Conservation (phyloP, 37 sponge, comb jelly and placozoan genomes). For the Aplysina aerophoba region DNA sequence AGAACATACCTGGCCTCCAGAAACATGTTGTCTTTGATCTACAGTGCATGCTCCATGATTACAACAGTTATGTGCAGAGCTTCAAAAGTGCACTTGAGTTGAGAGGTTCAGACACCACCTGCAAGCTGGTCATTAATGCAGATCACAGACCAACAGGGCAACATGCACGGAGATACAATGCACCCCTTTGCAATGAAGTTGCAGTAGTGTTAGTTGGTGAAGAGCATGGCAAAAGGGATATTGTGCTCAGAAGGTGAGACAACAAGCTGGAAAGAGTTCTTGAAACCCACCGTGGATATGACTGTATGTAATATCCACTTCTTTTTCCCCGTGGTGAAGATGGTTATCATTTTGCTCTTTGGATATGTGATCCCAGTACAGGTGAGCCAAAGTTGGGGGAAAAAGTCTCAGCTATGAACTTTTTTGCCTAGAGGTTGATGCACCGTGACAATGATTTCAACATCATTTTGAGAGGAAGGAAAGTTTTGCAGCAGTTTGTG, state of each 20-base stretch:
- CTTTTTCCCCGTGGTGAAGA: slow-evolving; percentile 43
- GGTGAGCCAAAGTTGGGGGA: not conserved
- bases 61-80: slow-evolving; percentile 1
- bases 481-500: slow-evolving; percentile 62
- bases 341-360: slow-evolving; percentile 38
- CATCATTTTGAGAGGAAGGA: not conserved
- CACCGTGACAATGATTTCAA: slow-evolving; percentile 2
- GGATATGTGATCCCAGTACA: slow-evolving; percentile 27
- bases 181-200: slow-evolving; percentile 42
- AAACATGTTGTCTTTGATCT: not conserved
- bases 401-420: slow-evolving; percentile 51
- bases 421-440: slow-evolving; percentile 50
- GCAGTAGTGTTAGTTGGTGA: slow-evolving; percentile 40
- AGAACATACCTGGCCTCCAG: not conserved
- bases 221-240: slow-evolving; percentile 47
- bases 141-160: slow-evolving; percentile 36
- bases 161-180: slow-evolving; percentile 47
- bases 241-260: slow-evolving; percentile 22
- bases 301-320: slow-evolving; percentile 35
- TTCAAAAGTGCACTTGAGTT: slow-evolving; percentile 30
- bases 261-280: slow-evolving; percentile 14
- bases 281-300: slow-evolving; percentile 53
- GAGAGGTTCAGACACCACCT: not conserved
- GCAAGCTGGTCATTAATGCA: slow-evolving; percentile 42
- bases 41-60: not conserved